phyloP scores from a whole-genome alignment of 1,140 invertebrate species.

The Drosophila guanche region DNA sequence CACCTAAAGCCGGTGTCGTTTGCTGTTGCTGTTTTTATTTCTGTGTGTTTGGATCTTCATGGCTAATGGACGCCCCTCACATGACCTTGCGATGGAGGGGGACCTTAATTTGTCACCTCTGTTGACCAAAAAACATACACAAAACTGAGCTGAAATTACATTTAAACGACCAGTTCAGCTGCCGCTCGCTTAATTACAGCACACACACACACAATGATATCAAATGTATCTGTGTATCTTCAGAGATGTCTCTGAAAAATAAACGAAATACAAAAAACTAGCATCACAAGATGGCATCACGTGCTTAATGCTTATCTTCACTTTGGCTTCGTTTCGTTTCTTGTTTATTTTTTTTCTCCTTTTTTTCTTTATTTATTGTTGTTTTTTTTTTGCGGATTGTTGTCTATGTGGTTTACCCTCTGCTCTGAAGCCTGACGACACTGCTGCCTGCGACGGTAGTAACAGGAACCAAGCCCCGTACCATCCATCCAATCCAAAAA shows the following conservation, averaged over 20 bases:
- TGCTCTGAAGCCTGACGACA: background rate
- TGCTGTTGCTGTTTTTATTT: conserved; percentile 15
- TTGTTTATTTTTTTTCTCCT: conserved; percentile 1
- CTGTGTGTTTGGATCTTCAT: conserved; percentile 46
- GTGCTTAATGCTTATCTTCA: conserved; percentile 56
- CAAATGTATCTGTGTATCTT: background rate
- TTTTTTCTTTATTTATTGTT: background rate
- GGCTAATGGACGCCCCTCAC: conserved; percentile 77
- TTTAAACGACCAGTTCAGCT: conserved; percentile 71
- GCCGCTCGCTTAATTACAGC: conserved; percentile 61
- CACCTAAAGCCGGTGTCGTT: conserved; percentile 56
- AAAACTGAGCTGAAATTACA: conserved; percentile 68
- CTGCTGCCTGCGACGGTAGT: conserved; percentile 3
- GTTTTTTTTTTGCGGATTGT: background rate
- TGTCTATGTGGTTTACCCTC: conserved; percentile 7
- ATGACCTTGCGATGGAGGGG: conserved; percentile 64
- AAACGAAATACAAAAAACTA: conserved; percentile 26
- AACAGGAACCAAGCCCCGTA: conserved; percentile 43
- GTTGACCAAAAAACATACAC: conserved; percentile 54
- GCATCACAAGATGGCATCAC: conserved; percentile 60
- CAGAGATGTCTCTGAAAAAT: conserved; percentile 23
- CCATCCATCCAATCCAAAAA: conserved; percentile 3
- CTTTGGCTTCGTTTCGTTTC: conserved; percentile 25
- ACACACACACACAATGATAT: conserved; percentile 9
- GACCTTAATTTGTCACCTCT: conserved; percentile 75